Evolutionary conservation across 2,797 vertebrate species (phyloP).

Genomic region (Alectoris magna): DNA sequence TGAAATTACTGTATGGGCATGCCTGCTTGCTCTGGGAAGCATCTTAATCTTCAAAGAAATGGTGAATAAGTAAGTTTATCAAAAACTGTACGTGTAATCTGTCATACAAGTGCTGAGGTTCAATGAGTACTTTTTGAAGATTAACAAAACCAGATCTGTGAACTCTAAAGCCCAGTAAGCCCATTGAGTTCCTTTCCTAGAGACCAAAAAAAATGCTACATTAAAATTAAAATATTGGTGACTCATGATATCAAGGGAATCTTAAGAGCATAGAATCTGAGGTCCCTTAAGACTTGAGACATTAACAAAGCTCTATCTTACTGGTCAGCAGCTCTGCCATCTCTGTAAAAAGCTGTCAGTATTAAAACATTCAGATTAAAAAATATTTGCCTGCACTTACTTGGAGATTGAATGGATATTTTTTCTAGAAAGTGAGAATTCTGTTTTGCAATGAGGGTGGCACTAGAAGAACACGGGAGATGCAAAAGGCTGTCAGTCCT

Average conservation of each 20-base stretch:
- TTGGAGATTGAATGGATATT: background rate
- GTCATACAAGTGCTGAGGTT: background rate
- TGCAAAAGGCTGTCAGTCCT: background rate
- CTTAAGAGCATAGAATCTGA: background rate
- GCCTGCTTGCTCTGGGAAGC: background rate
- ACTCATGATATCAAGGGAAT: background rate
- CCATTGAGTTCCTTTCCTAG: background rate
- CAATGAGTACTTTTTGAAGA: background rate
- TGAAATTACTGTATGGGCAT: background rate
- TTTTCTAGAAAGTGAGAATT: background rate
- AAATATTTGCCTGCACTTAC: background rate
- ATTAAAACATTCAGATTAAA: background rate
- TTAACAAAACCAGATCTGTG: background rate
- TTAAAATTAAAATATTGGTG: background rate
- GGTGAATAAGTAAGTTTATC: background rate
- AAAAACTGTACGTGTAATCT: background rate
- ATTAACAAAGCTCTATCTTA: background rate
- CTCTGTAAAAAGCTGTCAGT: background rate
- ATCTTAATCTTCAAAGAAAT: constrained; percentile 22
- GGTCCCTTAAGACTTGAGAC: background rate
- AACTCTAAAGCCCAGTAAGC: background rate
- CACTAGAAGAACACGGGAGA: background rate
- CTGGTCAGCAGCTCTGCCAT: background rate
- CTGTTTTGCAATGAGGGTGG: background rate
- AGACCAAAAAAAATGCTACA: background rate